Percentiles rank a stretch among this genome's conserved stretches.
Conservation (phyloP, 1,140 invertebrate genomes). For the Pararge aegeria region DNA sequence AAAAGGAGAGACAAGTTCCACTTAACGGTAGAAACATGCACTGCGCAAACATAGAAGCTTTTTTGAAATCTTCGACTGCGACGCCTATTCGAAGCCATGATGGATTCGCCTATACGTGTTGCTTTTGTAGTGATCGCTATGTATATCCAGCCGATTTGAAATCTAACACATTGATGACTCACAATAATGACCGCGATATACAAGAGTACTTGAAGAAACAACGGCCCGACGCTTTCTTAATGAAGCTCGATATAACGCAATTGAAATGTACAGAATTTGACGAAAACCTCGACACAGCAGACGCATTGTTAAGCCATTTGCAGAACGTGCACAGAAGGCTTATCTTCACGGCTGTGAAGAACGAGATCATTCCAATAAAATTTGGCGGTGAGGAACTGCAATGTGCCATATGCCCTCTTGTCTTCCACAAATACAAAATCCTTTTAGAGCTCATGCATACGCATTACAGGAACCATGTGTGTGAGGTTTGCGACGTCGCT, state of each 20-base stretch:
- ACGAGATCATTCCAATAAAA: slow-evolving; percentile 31
- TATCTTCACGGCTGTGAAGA: slow-evolving; percentile 25
- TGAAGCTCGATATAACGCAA: neutral
- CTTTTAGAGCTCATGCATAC: slow-evolving; percentile 57
- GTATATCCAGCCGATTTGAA: slow-evolving; percentile 35
- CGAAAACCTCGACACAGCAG: slow-evolving; percentile 25
- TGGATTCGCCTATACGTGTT: slow-evolving; percentile 29
- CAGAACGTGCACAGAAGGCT: slow-evolving; percentile 26
- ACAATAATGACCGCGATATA: neutral
- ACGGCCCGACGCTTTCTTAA: slow-evolving; percentile 8
- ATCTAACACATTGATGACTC: slow-evolving; percentile 24
- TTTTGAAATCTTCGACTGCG: neutral
- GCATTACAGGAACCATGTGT: slow-evolving; percentile 56
- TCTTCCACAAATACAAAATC: slow-evolving; percentile 48
- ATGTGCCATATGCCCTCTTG: slow-evolving; percentile 39
- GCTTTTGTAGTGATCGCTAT: slow-evolving; percentile 29
- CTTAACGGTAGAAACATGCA: neutral
- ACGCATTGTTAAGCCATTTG: slow-evolving; percentile 33
- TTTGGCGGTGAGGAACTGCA: slow-evolving; percentile 25
- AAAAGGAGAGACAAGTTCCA: too few relatives aligned
- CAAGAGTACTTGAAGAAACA: slow-evolving; percentile 23
- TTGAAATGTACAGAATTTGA: neutral
- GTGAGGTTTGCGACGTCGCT: slow-evolving; percentile 45
- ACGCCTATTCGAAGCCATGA: slow-evolving; percentile 20
- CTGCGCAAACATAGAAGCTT: neutral